Evolutionary conservation across 2,797 vertebrate species (phyloP).

Genomic region (Threskiornis aethiopicus): DNA sequence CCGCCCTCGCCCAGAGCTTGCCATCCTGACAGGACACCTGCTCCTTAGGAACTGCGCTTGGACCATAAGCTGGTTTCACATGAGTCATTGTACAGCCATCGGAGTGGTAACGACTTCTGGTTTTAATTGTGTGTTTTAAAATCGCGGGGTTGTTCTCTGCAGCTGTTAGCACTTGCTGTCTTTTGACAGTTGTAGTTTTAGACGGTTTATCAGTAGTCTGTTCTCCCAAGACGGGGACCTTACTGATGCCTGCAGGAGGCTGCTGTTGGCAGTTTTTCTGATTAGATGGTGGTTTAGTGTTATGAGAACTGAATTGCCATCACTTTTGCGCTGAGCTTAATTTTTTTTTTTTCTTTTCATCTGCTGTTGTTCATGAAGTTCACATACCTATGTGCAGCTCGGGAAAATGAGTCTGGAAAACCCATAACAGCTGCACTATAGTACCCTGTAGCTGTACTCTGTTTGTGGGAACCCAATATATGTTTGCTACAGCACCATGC

Average conservation of each 20-base stretch:
- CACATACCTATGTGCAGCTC: background rate
- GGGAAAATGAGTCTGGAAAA: background rate
- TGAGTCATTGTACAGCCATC: background rate
- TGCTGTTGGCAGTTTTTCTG: background rate
- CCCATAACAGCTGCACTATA: background rate
- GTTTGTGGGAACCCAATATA: background rate
- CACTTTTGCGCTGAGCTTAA: background rate
- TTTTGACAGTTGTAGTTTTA: background rate
- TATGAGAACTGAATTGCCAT: background rate
- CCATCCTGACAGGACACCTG: background rate
- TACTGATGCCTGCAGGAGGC: background rate
- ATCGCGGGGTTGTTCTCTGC: background rate
- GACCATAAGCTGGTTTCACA: background rate
- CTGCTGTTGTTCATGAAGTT: background rate
- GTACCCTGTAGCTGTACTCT: background rate
- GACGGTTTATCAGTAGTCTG: background rate
- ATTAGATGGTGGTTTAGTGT: background rate
- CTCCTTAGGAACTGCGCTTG: background rate
- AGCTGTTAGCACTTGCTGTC: background rate
- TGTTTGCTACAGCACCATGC: background rate
- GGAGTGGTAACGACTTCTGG: background rate
- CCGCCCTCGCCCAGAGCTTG: rapidly evolving
- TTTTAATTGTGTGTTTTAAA: background rate
- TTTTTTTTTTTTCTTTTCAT: background rate
- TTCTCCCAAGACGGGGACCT: background rate